Evolutionary conservation across 2,888 invertebrate species (phyloP).

Genomic region (Baronia brevicornis): DNA sequence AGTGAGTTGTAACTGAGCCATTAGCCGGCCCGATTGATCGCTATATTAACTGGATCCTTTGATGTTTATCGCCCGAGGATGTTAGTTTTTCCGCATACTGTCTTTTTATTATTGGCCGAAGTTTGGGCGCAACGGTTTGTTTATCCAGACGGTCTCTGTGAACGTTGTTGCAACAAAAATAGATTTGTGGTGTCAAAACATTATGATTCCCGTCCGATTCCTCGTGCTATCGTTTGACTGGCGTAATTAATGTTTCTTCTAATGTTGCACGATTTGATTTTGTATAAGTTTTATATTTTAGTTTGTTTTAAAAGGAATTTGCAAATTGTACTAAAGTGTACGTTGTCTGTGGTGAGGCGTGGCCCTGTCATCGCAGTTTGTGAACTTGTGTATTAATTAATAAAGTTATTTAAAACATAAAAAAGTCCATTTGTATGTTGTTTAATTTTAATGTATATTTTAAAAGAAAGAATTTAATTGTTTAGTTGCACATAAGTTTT

Average conservation of each 20-base stretch:
- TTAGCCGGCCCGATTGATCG: slow-evolving; percentile 61
- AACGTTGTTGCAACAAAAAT: slow-evolving; percentile 55
- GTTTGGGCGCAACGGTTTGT: slow-evolving; percentile 69
- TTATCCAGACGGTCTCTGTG: slow-evolving; percentile 59
- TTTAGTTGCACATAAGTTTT: too few species aligned
- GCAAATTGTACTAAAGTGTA: too few species aligned
- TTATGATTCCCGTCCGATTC: slow-evolving; percentile 54
- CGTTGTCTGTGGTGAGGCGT: too few species aligned
- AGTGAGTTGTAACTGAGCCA: slow-evolving; percentile 44
- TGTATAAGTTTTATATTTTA: too few species aligned
- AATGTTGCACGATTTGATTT: too few species aligned
- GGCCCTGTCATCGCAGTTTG: too few species aligned
- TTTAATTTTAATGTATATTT: too few species aligned
- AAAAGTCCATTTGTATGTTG: too few species aligned
- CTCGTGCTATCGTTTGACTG: slow-evolving; percentile 28
- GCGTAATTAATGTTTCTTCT: slow-evolving; percentile 1
- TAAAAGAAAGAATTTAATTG: too few species aligned
- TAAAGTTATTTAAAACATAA: too few species aligned
- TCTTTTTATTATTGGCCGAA: slow-evolving; percentile 74
- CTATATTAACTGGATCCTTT: slow-evolving; percentile 61
- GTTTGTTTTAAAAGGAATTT: too few species aligned
- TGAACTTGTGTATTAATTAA: too few species aligned
- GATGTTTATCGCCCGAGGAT: slow-evolving; percentile 67
- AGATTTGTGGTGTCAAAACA: slow-evolving; percentile 70
- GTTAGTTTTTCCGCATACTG: slow-evolving; percentile 75